Base-by-base conservation (phyloP, 2,797 vertebrate species). In the Nyctibius grandis region DNA sequence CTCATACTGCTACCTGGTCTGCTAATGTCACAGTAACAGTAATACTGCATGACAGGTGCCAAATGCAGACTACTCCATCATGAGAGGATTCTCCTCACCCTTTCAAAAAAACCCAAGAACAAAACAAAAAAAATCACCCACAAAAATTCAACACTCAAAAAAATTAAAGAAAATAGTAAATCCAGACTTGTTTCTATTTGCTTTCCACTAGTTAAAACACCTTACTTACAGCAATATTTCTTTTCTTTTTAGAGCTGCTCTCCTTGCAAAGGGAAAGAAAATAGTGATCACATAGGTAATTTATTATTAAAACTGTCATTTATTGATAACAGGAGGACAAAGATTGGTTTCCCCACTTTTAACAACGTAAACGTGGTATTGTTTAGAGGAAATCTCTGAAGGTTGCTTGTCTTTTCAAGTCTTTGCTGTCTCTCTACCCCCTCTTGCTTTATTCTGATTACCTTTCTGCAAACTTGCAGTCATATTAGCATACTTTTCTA, bases 261-360 rank as follows among this genome's bases (percentile, higher is more conserved):
- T 69, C n/a, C 48, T 74, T 64, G 40, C 26, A 85, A 94, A 92
- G 29, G 59, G 25, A 76, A 89, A 91, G 15, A 93, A 95, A 89
- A 72, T 2, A 82, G 38, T 5, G 7, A 81, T 53, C 25, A 26
- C 16, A 48, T 23, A 81, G 64, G 25, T 69, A 73, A 94, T 89
- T 94, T 72, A 93, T 95, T 91, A 89, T 88, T 89, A 89, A 93
- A 88, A 91, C 53, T 0, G 48, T 80, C 53, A 89, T 88, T 93
- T 85, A 56, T 40, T 57, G 88, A 36, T 76, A 93, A 82, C 47
- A 50, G 33, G 68, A 2, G 5, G 51, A 60, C 20, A 34, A 51
- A 79, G 47, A 92, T 69, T 63, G 38, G 33, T 74, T 88, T 92
- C 22, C 20, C 34, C 31, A 36, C 75, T 92, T 92, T 88, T 38